Conservation (phyloP, 2,113 vertebrate genomes). For the Myanophis thanlyinensis region DNA sequence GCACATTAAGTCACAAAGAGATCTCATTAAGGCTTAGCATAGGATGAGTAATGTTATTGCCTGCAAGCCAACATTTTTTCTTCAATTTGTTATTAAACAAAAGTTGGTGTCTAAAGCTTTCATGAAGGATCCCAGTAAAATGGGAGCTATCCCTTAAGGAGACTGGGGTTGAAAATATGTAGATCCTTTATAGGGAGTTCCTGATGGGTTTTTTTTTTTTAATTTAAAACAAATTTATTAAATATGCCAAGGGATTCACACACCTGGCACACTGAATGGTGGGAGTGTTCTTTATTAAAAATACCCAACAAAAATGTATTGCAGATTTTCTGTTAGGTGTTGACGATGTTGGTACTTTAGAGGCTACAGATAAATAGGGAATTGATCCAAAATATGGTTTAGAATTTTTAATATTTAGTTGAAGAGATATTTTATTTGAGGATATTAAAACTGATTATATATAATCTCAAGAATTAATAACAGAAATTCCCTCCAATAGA, state of each 20-base stretch:
- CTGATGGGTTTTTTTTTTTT: not conserved
- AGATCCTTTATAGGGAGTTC: not conserved
- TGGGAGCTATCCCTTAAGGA: not conserved
- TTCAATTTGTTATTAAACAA: not conserved
- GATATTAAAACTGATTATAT: not conserved
- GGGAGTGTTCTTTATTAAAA: not conserved
- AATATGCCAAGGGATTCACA: not conserved
- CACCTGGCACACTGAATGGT: not conserved
- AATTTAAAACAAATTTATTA: not conserved
- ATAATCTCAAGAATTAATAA: too few relatives aligned
- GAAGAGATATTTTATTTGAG: not conserved
- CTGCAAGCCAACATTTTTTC: not conserved
- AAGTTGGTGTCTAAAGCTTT: not conserved
- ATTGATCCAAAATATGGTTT: not conserved
- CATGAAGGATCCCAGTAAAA: not conserved
- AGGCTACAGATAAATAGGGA: not conserved
- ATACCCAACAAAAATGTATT: not conserved
- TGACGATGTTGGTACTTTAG: not conserved
- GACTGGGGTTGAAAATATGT: not conserved
- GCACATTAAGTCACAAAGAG: not conserved
- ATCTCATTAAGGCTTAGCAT: not conserved
- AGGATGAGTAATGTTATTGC: not conserved
- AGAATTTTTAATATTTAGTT: not conserved
- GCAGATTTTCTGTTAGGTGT: not conserved
- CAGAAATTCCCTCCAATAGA: too few relatives aligned